Percentiles rank a stretch among this genome's conserved stretches.
These are phyloP conservation scores for Sphaeridia pumilis DNA, from an alignment of 2,888 invertebrate species.

Conservation along the genomic window DNA sequence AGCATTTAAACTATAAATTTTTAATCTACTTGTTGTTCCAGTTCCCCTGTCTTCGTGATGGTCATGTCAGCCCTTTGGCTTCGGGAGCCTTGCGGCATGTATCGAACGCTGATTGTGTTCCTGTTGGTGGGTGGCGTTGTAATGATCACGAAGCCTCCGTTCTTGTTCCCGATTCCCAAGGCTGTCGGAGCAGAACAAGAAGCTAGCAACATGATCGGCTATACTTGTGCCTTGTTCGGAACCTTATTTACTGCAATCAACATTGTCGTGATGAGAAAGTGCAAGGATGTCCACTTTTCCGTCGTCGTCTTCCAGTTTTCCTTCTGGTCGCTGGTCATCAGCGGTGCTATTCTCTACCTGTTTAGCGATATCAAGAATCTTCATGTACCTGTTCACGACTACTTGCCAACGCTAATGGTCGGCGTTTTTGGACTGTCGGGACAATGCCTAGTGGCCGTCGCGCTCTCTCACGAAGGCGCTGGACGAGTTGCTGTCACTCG, in stretches of 20 bases:
- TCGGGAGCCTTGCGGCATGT: constrained; percentile 43
- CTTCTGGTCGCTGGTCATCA: constrained; percentile 40
- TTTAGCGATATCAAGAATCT: constrained; percentile 28
- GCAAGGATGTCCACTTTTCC: constrained; percentile 43
- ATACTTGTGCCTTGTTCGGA: constrained; percentile 41
- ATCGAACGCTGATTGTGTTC: constrained; percentile 42
- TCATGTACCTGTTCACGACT: constrained; percentile 18
- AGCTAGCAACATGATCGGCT: constrained; percentile 42
- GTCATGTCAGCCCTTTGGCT: constrained; percentile 42
- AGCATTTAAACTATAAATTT: neutral
- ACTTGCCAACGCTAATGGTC: constrained; percentile 36
- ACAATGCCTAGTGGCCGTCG: constrained; percentile 42
- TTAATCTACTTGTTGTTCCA: constrained; percentile 22
- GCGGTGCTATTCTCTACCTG: constrained; percentile 38
- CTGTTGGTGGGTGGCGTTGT: constrained; percentile 42
- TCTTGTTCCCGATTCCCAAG: constrained; percentile 40
- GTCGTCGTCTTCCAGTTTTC: constrained; percentile 42
- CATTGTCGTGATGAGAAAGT: constrained; percentile 44
- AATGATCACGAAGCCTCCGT: constrained; percentile 43
- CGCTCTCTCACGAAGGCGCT: constrained; percentile 43
- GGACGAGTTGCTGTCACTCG: constrained; percentile 44
- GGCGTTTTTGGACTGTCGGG: constrained; percentile 41
- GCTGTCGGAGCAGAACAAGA: constrained; percentile 36
- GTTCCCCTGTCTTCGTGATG: constrained; percentile 44
- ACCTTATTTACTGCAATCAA: constrained; percentile 44